Percentiles rank a stretch among this genome's conserved stretches.
phyloP scores from a whole-genome alignment of 2,888 invertebrate genomes.

The Drosophila parthenogenetica region DNA sequence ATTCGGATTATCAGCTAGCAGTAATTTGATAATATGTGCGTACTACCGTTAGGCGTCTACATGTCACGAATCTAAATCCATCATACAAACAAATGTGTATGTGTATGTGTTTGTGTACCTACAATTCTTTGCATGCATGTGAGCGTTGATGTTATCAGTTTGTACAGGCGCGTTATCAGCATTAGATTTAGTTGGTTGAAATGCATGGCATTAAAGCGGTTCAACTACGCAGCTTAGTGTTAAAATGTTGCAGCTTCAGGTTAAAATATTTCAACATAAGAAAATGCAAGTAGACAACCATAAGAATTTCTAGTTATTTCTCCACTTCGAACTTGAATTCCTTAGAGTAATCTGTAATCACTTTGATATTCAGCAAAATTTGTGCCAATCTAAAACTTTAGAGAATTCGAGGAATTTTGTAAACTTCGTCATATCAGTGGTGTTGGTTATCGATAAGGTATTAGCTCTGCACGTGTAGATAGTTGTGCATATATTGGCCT shows the following conservation, averaged over 20 bases:
- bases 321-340: not conserved
- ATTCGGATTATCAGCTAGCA: conserved; percentile 43
- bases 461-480: conserved; percentile 17
- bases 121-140: not conserved
- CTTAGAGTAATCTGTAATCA: not conserved
- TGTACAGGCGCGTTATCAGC: conserved; percentile 41
- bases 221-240: conserved; percentile 20
- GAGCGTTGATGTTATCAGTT: conserved; percentile 35
- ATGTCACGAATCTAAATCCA: conserved; percentile 30
- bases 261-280: not conserved
- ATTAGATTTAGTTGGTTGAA: conserved; percentile 16
- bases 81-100: not conserved
- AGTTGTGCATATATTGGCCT: conserved; percentile 18
- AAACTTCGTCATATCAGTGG: conserved; percentile 6
- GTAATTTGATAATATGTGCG: conserved; percentile 50
- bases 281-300: no score
- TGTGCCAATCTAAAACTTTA: not conserved
- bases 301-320: no score
- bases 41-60: conserved; percentile 22
- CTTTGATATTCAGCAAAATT: not conserved
- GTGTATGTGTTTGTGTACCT: not conserved
- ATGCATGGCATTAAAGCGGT: conserved; percentile 28
- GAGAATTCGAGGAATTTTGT: conserved; percentile 6
- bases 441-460: conserved; percentile 13
- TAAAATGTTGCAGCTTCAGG: conserved; percentile 4